These are phyloP conservation scores for Pholis gunnellus DNA, from an alignment of 2,113 vertebrate genomes.

Conservation along the genomic window DNA sequence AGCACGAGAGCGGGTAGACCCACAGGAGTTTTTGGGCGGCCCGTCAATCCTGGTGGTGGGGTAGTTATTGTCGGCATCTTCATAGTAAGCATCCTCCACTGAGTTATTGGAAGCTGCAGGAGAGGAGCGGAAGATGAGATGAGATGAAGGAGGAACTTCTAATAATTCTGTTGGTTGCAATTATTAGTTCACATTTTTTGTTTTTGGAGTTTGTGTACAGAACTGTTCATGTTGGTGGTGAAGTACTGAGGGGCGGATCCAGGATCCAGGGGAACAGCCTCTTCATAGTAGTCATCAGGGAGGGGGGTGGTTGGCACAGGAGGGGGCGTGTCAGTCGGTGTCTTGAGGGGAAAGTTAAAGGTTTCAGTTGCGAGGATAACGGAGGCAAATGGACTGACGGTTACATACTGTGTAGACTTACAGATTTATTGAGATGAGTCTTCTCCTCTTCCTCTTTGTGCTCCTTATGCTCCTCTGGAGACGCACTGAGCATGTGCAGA, in stretches of 20 bases:
- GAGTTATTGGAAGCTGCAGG: conserved; percentile 91
- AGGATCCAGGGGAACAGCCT: conserved; percentile 94
- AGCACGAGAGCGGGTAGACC: conserved; percentile 44
- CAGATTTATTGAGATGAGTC: conserved; percentile 76
- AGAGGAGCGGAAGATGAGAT: neutral
- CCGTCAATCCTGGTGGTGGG: conserved; percentile 91
- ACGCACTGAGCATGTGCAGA: conserved; percentile 90
- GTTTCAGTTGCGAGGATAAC: neutral
- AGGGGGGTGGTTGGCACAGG: conserved; percentile 91
- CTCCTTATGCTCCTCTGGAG: conserved; percentile 90
- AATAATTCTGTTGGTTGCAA: neutral
- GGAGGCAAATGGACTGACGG: neutral
- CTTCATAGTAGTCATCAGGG: conserved; percentile 98
- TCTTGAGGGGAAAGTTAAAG: conserved; percentile 79
- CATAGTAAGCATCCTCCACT: conserved; percentile 93
- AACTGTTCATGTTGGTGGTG: conserved; percentile 91
- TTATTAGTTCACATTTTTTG: neutral
- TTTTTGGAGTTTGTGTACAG: neutral
- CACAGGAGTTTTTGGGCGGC: conserved; percentile 93
- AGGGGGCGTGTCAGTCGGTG: conserved; percentile 87
- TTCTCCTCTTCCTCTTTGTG: conserved; percentile 79
- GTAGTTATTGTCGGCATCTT: conserved; percentile 97
- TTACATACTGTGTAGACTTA: conserved; percentile 55
- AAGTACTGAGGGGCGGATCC: conserved; percentile 94
- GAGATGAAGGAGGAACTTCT: neutral